Percentiles rank a stretch among this genome's conserved stretches.
Evolutionary conservation across 2,888 invertebrate genomes (phyloP).

Genomic region (Nymphalis c-album): DNA sequence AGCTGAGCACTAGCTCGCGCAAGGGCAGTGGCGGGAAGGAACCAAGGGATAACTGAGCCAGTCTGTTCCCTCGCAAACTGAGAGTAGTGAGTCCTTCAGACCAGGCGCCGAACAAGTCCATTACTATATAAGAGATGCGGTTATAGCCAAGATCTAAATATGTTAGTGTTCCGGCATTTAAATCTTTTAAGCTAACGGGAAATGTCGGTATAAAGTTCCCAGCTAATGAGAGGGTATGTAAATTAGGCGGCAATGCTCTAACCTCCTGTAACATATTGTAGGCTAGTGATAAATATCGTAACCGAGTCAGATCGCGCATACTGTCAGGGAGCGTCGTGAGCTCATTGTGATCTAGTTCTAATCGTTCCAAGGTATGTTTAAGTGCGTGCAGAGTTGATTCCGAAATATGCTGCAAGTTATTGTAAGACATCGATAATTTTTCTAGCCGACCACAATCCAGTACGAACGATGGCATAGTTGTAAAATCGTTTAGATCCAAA

Average conservation of each 20-base stretch:
- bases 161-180: slow-evolving; percentile 81
- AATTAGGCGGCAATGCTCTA: slow-evolving; percentile 77
- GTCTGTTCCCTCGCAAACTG: slow-evolving; percentile 88
- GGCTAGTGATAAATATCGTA: slow-evolving; percentile 89
- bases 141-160: slow-evolving; percentile 92
- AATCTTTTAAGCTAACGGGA: slow-evolving; percentile 83
- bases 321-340: slow-evolving; percentile 83
- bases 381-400: slow-evolving; percentile 85
- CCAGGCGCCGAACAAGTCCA: slow-evolving; percentile 87
- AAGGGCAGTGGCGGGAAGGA: slow-evolving; percentile 86
- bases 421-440: slow-evolving; percentile 88
- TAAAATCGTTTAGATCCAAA: slow-evolving; percentile 88
- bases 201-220: slow-evolving; percentile 86
- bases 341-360: slow-evolving; percentile 89
- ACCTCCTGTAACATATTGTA: slow-evolving; percentile 85
- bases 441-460: slow-evolving; percentile 85
- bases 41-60: slow-evolving; percentile 83
- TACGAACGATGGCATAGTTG: slow-evolving; percentile 82
- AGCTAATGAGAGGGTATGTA: slow-evolving; percentile 86
- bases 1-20: slow-evolving; percentile 91
- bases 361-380: slow-evolving; percentile 84
- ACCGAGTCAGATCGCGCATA: slow-evolving; percentile 79
- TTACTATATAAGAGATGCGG: slow-evolving; percentile 84
- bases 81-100: slow-evolving; percentile 87
- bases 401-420: slow-evolving; percentile 84